These are phyloP conservation scores for Stichodactyla helianthus DNA, from an alignment of 64 coral and sea anemone species.

Conservation along the genomic window DNA sequence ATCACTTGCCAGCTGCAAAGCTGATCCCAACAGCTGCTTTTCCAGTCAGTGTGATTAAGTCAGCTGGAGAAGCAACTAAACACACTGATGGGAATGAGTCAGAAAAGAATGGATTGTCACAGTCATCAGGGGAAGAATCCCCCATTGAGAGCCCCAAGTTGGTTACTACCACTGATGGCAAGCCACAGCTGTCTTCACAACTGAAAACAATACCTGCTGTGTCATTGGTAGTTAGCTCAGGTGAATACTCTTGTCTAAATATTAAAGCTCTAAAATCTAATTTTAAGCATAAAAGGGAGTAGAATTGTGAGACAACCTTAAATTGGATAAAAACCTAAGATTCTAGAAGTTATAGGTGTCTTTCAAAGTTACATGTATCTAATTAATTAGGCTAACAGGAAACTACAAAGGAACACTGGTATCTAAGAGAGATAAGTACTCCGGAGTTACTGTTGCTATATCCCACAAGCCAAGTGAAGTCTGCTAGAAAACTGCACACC, in stretches of 20 bases:
- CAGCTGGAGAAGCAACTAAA: slow-evolving; percentile 46
- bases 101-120: slow-evolving; percentile 86
- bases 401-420: too few relatives aligned
- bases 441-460: too few relatives aligned
- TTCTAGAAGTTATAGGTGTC: too few relatives aligned
- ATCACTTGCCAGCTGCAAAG: slow-evolving; percentile 5
- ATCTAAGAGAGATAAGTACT: too few relatives aligned
- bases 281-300: too few relatives aligned
- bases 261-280: too few relatives aligned
- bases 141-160: slow-evolving; percentile 55
- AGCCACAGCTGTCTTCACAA: neutral
- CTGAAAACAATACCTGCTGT: neutral
- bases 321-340: too few relatives aligned
- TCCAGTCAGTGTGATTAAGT: slow-evolving; percentile 92
- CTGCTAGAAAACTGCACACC: too few relatives aligned
- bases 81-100: slow-evolving; percentile 42
- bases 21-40: slow-evolving; percentile 38
- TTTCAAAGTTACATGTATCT: too few relatives aligned
- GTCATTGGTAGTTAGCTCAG: slow-evolving; percentile 22
- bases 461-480: too few relatives aligned
- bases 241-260: neutral
- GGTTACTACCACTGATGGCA: neutral
- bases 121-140: slow-evolving; percentile 86
- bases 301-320: too few relatives aligned
- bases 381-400: too few relatives aligned